Base-by-base conservation (phyloP, 2,113 vertebrate species). In the Megatriorchis doriae region DNA sequence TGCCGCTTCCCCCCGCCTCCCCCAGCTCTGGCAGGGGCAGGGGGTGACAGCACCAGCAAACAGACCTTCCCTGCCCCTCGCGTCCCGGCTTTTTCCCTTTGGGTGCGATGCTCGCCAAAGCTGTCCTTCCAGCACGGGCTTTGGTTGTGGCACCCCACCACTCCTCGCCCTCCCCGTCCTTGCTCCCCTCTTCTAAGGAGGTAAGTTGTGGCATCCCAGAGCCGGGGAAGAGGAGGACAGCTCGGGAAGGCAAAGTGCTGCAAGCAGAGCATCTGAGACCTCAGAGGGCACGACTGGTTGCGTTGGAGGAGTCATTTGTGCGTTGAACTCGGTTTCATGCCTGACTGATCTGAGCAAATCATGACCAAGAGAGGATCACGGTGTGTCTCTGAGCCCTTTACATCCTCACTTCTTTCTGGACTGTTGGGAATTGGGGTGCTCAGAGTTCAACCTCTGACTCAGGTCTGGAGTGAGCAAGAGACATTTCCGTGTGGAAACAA, bases 61-160 rank as follows among this genome's bases (percentile, higher is more conserved):
- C 9, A 52, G 40, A 78, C 1, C 58, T 53, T 62, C 29, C 55
- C 45, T 59, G 32, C 1, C 1, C 27, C 38, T 85, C 0, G 0
- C 42, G 19, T 52, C 27, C 34, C 0, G 1, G 18, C 11, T 20
- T 88, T 75, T 81, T 68, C 16, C 16, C 25, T 71, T 58, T 47
- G 59, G 32, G 7, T 0, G 6, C 0, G 1, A 16, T 0, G 3
- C 9, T 93, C 2, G 0, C 19, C 53, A 48, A 36, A 81, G 11
- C 17, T 82, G 38, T 42, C 22, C 63, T 87, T 84, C 23, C 18
- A 71, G 36, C 26, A 19, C 0, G 6, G 34, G 13, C 21, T 66
- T 73, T 70, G n/a, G 7, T 16, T 78, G 45, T 38, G 42, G 26
- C 15, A 45, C 10, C 7, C 19, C 43, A 68, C 15, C 2, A 0